A percentile compares a stretch with the other conserved stretches of the same genome.
phyloP scores from a whole-genome alignment of 2,113 vertebrate genomes.

The Penelope pileata region DNA sequence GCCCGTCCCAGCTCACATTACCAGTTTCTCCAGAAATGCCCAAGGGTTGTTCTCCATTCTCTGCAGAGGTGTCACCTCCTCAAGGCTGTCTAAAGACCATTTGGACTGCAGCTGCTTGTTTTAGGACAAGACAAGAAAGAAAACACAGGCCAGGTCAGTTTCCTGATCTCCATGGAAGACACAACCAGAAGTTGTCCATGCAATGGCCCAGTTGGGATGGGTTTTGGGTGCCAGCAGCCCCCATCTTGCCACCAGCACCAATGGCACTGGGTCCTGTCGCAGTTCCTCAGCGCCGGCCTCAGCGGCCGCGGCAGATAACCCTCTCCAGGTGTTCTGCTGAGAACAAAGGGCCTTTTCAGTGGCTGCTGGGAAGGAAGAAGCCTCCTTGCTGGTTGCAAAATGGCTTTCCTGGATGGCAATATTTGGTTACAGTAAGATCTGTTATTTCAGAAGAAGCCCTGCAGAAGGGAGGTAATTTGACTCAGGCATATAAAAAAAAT shows the following conservation, averaged over 20 bases:
- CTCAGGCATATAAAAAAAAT: conserved; percentile 57
- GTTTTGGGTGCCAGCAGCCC: neutral
- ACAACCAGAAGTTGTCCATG: neutral
- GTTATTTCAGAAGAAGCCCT: conserved; percentile 77
- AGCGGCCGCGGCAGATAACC: conserved; percentile 72
- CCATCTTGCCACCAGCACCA: neutral
- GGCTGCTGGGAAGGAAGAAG: conserved; percentile 81
- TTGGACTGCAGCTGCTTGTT: neutral
- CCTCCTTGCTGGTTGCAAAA: conserved; percentile 81
- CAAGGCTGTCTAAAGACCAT: neutral
- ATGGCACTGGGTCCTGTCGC: conserved; percentile 9
- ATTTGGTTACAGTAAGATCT: conserved; percentile 83
- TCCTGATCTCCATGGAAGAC: neutral
- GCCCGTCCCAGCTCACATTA: neutral
- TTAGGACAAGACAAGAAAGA: neutral
- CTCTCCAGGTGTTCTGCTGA: conserved; percentile 87
- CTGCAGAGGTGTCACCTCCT: neutral
- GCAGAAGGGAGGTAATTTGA: conserved; percentile 76
- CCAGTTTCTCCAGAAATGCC: neutral
- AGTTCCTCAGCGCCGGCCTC: neutral
- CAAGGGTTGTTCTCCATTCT: neutral
- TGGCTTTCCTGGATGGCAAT: conserved; percentile 80
- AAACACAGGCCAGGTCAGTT: neutral
- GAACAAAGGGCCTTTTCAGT: conserved; percentile 94
- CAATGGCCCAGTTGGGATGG: neutral